A percentile compares a stretch with the other conserved stretches of the same genome.
These are phyloP conservation scores for Rhizomys pruinosus DNA, from an alignment of 2,113 vertebrate species.

Conservation along the genomic window DNA sequence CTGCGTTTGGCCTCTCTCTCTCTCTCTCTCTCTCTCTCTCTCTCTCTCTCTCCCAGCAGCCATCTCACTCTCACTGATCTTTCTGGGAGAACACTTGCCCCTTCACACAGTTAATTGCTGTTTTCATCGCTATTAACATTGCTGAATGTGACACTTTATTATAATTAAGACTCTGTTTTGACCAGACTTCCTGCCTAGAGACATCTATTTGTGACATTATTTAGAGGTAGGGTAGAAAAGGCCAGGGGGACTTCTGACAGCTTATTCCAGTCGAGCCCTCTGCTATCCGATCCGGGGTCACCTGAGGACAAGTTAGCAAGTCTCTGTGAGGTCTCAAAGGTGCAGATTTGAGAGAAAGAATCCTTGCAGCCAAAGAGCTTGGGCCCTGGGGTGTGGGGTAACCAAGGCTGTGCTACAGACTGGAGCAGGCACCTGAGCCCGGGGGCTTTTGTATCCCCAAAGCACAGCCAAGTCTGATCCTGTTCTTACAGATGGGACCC, in stretches of 20 bases:
- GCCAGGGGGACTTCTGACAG: conserved; percentile 20
- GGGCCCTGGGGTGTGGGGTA: not conserved
- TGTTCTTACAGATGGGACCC: not conserved
- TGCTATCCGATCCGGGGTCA: not conserved
- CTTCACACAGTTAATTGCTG: conserved; percentile 74
- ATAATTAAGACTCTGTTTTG: conserved; percentile 74
- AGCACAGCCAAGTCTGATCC: not conserved
- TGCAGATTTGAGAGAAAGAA: not conserved
- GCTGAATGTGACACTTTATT: conserved; percentile 67
- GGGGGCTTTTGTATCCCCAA: not conserved
- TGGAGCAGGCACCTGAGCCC: not conserved
- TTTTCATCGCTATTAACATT: conserved; percentile 67
- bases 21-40: not conserved
- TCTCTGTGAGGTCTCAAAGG: not conserved
- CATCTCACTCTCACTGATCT: not conserved
- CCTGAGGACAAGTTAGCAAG: not conserved
- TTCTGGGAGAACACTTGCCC: conserved; percentile 75
- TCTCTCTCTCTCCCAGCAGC: not conserved
- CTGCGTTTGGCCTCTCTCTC: not conserved
- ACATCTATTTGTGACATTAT: conserved; percentile 39
- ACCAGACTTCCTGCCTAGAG: conserved; percentile 58
- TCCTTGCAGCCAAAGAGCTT: not conserved
- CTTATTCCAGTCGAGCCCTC: not conserved
- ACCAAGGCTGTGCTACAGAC: not conserved
- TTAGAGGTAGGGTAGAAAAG: conserved; percentile 15